Base-by-base conservation (phyloP, 2,113 vertebrate species). In the Coptodon bakossiorum region DNA sequence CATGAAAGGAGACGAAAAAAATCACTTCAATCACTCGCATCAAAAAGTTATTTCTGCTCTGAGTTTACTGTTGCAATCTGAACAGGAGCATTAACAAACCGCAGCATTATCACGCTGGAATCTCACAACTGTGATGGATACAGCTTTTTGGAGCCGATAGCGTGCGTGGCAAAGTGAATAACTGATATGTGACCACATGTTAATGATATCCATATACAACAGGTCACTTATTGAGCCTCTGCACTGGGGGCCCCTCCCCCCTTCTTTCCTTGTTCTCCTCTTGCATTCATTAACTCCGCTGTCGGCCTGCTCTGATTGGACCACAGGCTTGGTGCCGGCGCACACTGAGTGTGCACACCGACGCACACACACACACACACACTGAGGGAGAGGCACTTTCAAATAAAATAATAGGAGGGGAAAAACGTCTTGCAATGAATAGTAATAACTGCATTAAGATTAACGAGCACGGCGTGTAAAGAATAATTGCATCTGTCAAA, bases 391-490 rank as follows among this genome's bases (percentile, higher is more conserved):
- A 92, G 84, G 84, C 82, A 83, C 88, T 91, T 86, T 92, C 90
- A 89, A 92, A 92, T 92, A 89, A 94, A 94, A 95, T 91, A 93
- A 95, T 87, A 91, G 56, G 79, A 52, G 71, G 76, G 43, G 29
- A 38, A 71, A 87, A 95, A 93, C 81, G 87, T 91, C 92, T 89
- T 66, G 91, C 93, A 90, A 94, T 95, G 93, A 96, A 96, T 95
- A 95, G 95, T 94, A 95, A 96, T 96, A 95, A 95, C 93, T 95
- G 93, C 94, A 96, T 96, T 96, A 96, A 96, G 95, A 96, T 96
- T 96, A 96, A 96, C 91, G 93, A 96, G 95, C 92, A 80, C 40
- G 83, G 94, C 83, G 80, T 94, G 95, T 96, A 93, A 96, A 95
- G 95, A 96, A 96, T 95, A 95, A 97, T 96, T 96, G 94, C 86